phyloP scores from a whole-genome alignment of 2,113 vertebrate genomes.

The Amblyopsis rosae region DNA sequence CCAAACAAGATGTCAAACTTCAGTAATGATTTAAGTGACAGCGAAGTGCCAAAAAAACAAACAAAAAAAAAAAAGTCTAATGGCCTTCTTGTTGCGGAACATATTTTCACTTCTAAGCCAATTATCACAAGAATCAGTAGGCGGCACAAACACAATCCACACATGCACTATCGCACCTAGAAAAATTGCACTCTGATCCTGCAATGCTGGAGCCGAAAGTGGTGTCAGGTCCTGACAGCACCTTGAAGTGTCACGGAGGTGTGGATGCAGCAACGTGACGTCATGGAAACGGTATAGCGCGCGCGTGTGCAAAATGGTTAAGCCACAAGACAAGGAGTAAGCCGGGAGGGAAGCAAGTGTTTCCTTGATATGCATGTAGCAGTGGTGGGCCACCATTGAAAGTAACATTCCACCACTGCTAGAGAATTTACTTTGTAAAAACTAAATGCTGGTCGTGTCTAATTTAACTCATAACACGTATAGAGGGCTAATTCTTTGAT shows the following conservation, averaged over 20 bases:
- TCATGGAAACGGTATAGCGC: constrained; percentile 36
- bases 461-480: constrained; percentile 42
- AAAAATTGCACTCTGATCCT: constrained; percentile 18
- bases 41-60: constrained; percentile 46
- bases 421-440: constrained; percentile 11
- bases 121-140: constrained; percentile 36
- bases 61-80: constrained; percentile 12
- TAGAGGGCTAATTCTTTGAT: constrained; percentile 47
- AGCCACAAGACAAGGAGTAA: constrained; percentile 54
- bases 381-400: constrained; percentile 37
- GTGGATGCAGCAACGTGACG: constrained; percentile 45
- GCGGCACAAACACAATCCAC: constrained; percentile 24
- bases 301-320: constrained; percentile 37
- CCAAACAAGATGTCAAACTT: constrained; percentile 38
- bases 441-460: constrained; percentile 17
- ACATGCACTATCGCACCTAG: constrained; percentile 27
- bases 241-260: constrained; percentile 18
- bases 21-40: constrained; percentile 28
- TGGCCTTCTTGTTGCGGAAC: constrained; percentile 7
- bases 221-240: constrained; percentile 10
- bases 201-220: constrained; percentile 15
- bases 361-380: constrained; percentile 54
- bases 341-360: constrained; percentile 34
- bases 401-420: constrained; percentile 39
- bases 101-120: constrained; percentile 36